These are phyloP conservation scores for Halichoerus grypus DNA, from an alignment of 2,113 vertebrate species.

Conservation along the genomic window DNA sequence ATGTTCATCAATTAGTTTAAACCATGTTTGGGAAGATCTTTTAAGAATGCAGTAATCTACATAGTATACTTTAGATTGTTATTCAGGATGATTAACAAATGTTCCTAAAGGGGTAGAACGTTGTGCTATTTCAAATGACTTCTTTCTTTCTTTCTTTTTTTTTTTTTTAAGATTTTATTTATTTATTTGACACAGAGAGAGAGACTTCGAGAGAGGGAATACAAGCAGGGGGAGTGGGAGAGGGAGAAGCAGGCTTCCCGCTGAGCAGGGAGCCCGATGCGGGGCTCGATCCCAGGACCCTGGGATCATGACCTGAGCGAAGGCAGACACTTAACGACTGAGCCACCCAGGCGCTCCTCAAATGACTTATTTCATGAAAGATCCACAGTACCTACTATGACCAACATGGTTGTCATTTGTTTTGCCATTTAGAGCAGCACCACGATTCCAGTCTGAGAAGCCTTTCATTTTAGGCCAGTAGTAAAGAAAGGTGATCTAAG, in stretches of 20 bases:
- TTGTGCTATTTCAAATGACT: neutral
- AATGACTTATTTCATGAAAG: neutral
- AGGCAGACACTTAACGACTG: no score
- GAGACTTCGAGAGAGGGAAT: no score
- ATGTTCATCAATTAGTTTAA: slow-evolving; percentile 72
- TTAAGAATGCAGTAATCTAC: slow-evolving; percentile 57
- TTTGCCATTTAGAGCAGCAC: neutral
- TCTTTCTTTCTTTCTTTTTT: neutral
- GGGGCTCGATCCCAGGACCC: no score
- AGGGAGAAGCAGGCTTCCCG: no score
- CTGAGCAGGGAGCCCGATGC: no score
- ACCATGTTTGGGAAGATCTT: slow-evolving; percentile 62
- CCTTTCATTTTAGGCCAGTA: neutral
- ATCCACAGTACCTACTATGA: neutral
- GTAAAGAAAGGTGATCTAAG: neutral
- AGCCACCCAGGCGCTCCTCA: no score
- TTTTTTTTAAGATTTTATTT: no score
- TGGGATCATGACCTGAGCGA: no score
- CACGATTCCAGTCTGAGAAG: neutral
- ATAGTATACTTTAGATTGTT: slow-evolving; percentile 45
- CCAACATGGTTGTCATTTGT: slow-evolving; percentile 36
- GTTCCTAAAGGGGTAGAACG: slow-evolving; percentile 25
- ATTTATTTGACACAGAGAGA: no score
- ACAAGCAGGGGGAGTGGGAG: no score
- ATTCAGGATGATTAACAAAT: slow-evolving; percentile 45